Percentiles rank a stretch among this genome's conserved stretches.
Evolutionary conservation across 2,888 invertebrate species (phyloP).

Genomic region (Cyclophora albipunctata): DNA sequence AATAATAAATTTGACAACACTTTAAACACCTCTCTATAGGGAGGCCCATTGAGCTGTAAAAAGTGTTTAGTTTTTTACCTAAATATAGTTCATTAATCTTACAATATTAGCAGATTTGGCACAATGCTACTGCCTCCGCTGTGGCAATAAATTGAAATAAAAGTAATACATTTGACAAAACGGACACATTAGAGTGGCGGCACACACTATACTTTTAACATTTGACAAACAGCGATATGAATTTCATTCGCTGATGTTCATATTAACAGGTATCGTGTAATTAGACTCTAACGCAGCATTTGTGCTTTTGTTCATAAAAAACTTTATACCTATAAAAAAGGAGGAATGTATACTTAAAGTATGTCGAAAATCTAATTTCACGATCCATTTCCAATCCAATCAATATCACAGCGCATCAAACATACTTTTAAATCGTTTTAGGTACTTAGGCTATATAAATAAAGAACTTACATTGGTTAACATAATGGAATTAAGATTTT

Average conservation of each 20-base stretch:
- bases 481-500: too few species aligned
- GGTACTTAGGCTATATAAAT: background rate
- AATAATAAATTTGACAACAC: slow-evolving; percentile 68
- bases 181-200: too few species aligned
- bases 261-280: too few species aligned
- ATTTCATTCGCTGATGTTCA: too few species aligned
- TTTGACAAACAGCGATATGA: too few species aligned
- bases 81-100: slow-evolving; percentile 21
- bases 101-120: slow-evolving; percentile 23
- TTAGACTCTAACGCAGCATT: too few species aligned
- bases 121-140: slow-evolving; percentile 15
- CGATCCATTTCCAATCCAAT: background rate
- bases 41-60: slow-evolving; percentile 60
- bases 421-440: background rate
- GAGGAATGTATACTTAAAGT: too few species aligned
- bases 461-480: too few species aligned
- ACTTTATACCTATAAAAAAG: too few species aligned
- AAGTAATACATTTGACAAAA: background rate
- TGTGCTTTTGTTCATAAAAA: too few species aligned
- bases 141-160: slow-evolving; percentile 12
- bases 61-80: slow-evolving; percentile 54
- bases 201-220: too few species aligned
- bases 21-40: slow-evolving; percentile 52
- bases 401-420: slow-evolving; percentile 2
- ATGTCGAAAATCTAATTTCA: background rate